phyloP scores from a whole-genome alignment of 2,888 invertebrate species.

The Coelogynopora nodosa region DNA sequence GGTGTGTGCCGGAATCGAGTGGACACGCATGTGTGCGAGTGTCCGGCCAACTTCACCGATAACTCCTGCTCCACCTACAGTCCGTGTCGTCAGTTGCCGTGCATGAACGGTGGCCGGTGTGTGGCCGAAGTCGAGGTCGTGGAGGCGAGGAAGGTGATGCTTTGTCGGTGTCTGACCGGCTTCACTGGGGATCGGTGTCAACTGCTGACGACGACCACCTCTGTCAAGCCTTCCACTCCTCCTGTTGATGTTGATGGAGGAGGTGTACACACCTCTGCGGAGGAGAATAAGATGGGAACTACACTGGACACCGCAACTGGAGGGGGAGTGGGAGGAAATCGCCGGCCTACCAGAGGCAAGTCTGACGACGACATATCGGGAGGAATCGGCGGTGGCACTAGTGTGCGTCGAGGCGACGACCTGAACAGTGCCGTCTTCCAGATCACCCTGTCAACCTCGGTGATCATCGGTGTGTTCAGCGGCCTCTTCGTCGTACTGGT shows the following conservation, averaged over 20 bases:
- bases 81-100: background rate
- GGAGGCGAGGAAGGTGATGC: background rate
- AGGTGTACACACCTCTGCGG: too few relatives aligned
- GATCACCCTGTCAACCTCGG: background rate
- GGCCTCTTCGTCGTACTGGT: background rate
- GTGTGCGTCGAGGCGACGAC: background rate
- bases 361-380: too few relatives aligned
- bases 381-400: background rate
- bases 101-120: background rate
- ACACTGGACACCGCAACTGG: too few relatives aligned
- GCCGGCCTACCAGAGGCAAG: too few relatives aligned
- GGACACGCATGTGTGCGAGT: too few relatives aligned
- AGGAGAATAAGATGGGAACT: too few relatives aligned
- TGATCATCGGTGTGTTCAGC: slow-evolving; percentile 10
- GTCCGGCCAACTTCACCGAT: background rate
- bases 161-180: background rate
- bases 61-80: background rate
- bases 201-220: background rate
- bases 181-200: background rate
- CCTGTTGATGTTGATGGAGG: too few relatives aligned
- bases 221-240: too few relatives aligned
- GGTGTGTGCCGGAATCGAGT: too few relatives aligned
- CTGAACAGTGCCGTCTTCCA: background rate
- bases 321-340: too few relatives aligned
- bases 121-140: background rate